phyloP scores from a whole-genome alignment of 1,140 invertebrate species.

The Tyrophagus putrescentiae region DNA sequence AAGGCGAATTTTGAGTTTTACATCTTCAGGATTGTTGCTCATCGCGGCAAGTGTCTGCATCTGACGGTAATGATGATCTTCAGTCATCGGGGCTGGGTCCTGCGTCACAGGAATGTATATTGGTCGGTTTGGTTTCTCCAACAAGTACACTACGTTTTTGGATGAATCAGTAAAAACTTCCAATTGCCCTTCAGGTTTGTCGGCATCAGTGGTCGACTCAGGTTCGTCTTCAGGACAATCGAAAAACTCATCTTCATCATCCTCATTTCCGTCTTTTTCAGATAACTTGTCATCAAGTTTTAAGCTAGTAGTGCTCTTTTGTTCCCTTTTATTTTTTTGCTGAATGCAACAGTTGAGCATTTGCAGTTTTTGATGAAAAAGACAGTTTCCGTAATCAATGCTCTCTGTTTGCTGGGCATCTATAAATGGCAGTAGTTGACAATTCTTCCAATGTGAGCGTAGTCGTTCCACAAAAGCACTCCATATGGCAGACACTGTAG shows the following conservation, averaged over 20 bases:
- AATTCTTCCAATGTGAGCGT: constrained; percentile 69
- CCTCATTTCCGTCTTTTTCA: constrained; percentile 23
- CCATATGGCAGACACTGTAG: constrained; percentile 74
- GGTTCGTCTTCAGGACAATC: constrained; percentile 54
- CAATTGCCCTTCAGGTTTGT: constrained; percentile 51
- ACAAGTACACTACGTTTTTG: constrained; percentile 36
- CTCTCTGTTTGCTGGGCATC: constrained; percentile 10
- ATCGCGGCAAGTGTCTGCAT: constrained; percentile 72
- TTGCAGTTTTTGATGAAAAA: constrained; percentile 89
- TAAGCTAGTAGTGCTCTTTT: neutral
- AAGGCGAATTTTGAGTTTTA: constrained; percentile 68
- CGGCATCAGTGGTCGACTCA: constrained; percentile 29
- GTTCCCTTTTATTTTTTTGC: constrained; percentile 43
- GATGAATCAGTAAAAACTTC: constrained; percentile 49
- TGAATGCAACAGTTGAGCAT: constrained; percentile 92
- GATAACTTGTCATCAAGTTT: neutral
- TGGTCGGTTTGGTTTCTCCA: constrained; percentile 26
- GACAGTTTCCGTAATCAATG: constrained; percentile 58
- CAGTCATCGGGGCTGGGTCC: constrained; percentile 87
- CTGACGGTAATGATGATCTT: constrained; percentile 87
- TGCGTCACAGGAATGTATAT: constrained; percentile 75
- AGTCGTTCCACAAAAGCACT: constrained; percentile 78
- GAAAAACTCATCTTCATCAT: constrained; percentile 58
- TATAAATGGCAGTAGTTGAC: neutral
- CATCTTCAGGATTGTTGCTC: constrained; percentile 63